Conservation (phyloP, 2,797 vertebrate species). For the Delichon dasypus region DNA sequence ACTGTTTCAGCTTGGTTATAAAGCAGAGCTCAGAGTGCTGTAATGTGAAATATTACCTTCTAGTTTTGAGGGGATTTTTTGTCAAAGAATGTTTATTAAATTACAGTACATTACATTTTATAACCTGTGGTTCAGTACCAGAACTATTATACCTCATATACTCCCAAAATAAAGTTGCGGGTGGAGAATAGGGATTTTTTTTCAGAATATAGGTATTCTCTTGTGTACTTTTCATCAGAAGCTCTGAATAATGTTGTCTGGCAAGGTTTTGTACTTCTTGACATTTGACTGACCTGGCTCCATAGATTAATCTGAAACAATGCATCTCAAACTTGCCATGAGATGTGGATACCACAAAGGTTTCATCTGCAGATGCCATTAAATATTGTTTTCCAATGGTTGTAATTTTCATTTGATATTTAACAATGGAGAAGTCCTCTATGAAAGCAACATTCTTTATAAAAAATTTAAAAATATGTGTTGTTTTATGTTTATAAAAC, state of each 20-base stretch:
- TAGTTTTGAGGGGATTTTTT: not conserved
- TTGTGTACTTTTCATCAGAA: not conserved
- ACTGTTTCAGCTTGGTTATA: not conserved
- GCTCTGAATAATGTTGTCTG: not conserved
- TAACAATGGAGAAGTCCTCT: not conserved
- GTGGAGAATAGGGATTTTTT: not conserved
- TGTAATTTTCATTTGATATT: not conserved
- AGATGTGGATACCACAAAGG: not conserved
- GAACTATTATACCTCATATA: not conserved
- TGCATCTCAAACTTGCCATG: not conserved
- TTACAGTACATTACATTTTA: not conserved
- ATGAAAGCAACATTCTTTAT: not conserved
- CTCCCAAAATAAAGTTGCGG: not conserved
- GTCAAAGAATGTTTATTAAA: not conserved
- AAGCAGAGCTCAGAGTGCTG: not conserved
- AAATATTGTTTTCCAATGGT: not conserved
- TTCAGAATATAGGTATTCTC: not conserved
- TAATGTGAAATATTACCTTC: not conserved
- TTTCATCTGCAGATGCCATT: not conserved
- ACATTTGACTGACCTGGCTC: not conserved
- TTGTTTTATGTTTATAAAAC: not conserved
- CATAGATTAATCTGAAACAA: not conserved
- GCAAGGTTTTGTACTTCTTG: not conserved
- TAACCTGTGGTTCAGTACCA: not conserved
- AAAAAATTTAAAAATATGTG: too few relatives aligned